Evolutionary conservation across 2,113 vertebrate genomes (phyloP).

Genomic region (Scalopus aquaticus): DNA sequence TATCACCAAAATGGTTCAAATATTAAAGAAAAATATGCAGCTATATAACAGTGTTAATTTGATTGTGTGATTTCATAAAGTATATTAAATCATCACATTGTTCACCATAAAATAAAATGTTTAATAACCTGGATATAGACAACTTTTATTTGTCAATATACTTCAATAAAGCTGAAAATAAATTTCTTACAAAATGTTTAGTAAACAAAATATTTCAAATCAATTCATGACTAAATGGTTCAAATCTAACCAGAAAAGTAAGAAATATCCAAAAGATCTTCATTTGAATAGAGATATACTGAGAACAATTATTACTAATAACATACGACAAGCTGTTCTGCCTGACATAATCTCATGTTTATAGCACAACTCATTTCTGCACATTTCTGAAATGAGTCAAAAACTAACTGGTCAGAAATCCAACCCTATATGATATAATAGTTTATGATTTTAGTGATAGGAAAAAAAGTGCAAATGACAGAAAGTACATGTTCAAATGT

Average conservation of each 20-base stretch:
- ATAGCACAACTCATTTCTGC: background rate
- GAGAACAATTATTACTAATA: background rate
- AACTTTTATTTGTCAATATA: background rate
- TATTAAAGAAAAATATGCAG: background rate
- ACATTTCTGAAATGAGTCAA: background rate
- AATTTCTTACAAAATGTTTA: background rate
- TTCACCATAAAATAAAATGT: background rate
- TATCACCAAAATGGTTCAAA: background rate
- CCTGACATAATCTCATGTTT: background rate
- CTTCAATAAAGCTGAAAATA: background rate
- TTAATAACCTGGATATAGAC: background rate
- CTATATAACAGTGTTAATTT: background rate
- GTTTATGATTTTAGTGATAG: background rate
- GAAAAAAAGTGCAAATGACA: background rate
- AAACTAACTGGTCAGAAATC: conserved; percentile 12
- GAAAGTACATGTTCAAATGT: background rate
- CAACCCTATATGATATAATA: background rate
- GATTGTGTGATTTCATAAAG: background rate
- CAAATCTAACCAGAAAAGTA: background rate
- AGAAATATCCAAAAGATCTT: background rate
- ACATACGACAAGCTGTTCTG: background rate
- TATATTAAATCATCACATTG: background rate
- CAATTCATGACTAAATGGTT: background rate
- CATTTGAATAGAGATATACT: background rate
- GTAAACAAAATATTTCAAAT: background rate